Base-by-base conservation (phyloP, 2,797 vertebrate species). In the Chrysocyon brachyurus region DNA sequence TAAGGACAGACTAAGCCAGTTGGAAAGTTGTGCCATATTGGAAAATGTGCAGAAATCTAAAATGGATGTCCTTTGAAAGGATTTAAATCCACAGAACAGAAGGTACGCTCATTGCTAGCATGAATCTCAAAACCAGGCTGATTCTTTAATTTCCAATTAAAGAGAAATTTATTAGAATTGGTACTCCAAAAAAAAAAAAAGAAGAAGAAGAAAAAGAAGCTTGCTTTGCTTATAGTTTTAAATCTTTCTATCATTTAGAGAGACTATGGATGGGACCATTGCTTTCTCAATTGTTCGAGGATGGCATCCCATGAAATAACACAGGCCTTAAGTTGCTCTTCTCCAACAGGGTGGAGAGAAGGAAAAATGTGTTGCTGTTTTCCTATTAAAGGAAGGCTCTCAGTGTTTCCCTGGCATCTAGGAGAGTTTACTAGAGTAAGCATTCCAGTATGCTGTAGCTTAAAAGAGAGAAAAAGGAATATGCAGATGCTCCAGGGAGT, bases 1-100 rank as follows among this genome's bases (percentile, higher is more conserved):
- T 87, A 88, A 79, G 68, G 93, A 95, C 33, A 82, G 85, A 86
- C 54, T 52, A 94, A 91, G 82, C 0, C 0, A 56, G 33, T 92
- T 98, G 94, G 73, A 84, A 97, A 97, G 91, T 40, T 12, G 56
- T 91, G 97, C 77, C 98, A 97, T 97, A 94, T 91, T 84, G 89
- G 97, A 88, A 97, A 84, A 57, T 73, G 49, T 95, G 61, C 89
- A 85, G 91, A 96, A 94, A 89, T 91, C 11, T 57, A 82, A 88
- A 83, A 49, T 7, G 52, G 61, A 33, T 86, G 12, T 89, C 94
- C 36, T 82, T 75, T 68, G 7, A 93, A 85, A 96, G 31, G 91
- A 95, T 64, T 72, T 28, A 94, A 54, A 46, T 86, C 90, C 91
- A 91, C 56, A 83, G 70, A 87, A 77, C 8, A 79, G 91, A 61